phyloP scores from a whole-genome alignment of 2,113 vertebrate genomes.

The Anser cygnoides region DNA sequence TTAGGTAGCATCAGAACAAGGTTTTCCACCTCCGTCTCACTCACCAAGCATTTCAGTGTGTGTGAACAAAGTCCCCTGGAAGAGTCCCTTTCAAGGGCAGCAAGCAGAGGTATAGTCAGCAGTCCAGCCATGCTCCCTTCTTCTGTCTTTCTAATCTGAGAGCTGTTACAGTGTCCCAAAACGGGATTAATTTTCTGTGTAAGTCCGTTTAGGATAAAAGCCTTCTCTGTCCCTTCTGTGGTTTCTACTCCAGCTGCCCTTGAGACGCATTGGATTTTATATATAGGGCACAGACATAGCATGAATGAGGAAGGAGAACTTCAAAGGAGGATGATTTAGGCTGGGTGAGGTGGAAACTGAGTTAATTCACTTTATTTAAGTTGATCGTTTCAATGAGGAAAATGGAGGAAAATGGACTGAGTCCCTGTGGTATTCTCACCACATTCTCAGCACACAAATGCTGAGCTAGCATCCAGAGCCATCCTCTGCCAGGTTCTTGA shows the following conservation, averaged over 20 bases:
- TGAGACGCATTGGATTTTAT: slow-evolving; percentile 9
- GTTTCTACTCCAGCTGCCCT: slow-evolving; percentile 32
- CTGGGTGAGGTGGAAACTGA: slow-evolving; percentile 20
- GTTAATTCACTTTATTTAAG: slow-evolving; percentile 20
- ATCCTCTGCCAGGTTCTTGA: slow-evolving; percentile 27
- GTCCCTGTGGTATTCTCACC: neutral
- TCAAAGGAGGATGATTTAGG: slow-evolving; percentile 35
- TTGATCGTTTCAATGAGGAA: slow-evolving; percentile 28
- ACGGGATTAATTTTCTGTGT: slow-evolving; percentile 1
- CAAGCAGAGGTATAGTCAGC: neutral
- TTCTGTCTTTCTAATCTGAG: slow-evolving; percentile 2
- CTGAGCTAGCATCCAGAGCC: slow-evolving; percentile 30
- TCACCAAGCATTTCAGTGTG: neutral
- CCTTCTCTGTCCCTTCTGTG: slow-evolving; percentile 2
- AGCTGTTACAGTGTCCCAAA: neutral
- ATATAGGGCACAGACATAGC: neutral
- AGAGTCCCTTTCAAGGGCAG: slow-evolving; percentile 29
- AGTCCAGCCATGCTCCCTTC: neutral
- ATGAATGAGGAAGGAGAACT: slow-evolving; percentile 24
- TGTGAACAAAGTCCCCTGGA: neutral
- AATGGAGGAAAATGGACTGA: slow-evolving; percentile 13
- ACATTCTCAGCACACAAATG: neutral
- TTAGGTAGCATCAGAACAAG: neutral
- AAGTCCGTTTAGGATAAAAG: slow-evolving; percentile 27
- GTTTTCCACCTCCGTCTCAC: neutral